Percentiles rank a stretch among this genome's conserved stretches.
Conservation (phyloP, 2,113 vertebrate species). For the Pterocles orientalis region DNA sequence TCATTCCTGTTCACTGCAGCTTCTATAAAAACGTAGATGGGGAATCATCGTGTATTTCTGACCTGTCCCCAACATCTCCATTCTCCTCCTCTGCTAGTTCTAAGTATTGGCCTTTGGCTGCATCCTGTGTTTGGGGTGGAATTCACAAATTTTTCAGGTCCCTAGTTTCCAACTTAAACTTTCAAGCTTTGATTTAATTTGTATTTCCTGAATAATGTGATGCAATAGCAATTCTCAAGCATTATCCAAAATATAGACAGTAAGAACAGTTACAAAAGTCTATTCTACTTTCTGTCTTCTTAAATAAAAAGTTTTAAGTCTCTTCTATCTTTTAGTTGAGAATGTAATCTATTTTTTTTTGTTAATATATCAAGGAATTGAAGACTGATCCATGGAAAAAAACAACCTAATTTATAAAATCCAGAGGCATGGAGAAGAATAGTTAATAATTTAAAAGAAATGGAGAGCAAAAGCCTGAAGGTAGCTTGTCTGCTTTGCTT, state of each 20-base stretch:
- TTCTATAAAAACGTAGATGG: background rate
- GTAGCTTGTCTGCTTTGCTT: background rate
- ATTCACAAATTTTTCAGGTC: background rate
- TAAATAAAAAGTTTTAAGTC: background rate
- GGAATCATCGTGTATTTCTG: background rate
- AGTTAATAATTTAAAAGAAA: background rate
- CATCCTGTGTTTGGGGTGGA: background rate
- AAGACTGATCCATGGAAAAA: background rate
- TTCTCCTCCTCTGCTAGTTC: background rate
- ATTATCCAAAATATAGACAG: background rate
- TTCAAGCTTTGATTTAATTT: background rate
- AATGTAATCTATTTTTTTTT: background rate
- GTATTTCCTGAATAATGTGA: background rate
- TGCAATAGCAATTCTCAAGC: background rate
- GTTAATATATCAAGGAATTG: background rate
- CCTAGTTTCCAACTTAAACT: background rate
- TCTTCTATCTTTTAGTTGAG: background rate
- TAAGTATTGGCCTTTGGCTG: background rate
- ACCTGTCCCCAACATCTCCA: background rate
- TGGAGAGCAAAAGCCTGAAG: background rate
- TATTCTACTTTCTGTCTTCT: background rate
- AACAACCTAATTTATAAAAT: background rate
- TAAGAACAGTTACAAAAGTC: background rate
- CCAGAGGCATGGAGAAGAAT: background rate
- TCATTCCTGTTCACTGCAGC: background rate